These are phyloP conservation scores for Corythornis cristatus DNA, from an alignment of 2,113 vertebrate genomes.

Conservation along the genomic window DNA sequence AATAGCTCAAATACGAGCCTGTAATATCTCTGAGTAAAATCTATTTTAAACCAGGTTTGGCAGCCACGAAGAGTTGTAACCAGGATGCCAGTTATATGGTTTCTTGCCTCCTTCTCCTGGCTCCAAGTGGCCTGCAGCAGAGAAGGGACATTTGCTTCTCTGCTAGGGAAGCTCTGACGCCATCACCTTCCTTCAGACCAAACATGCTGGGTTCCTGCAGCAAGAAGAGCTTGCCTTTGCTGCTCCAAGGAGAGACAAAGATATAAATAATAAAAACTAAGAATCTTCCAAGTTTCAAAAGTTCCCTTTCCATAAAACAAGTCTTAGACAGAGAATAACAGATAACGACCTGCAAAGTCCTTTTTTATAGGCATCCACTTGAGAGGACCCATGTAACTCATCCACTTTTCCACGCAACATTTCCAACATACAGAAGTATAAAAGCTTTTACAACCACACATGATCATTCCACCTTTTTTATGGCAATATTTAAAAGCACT, in stretches of 20 bases:
- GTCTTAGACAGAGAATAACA: not conserved
- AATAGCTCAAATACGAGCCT: slow-evolving; percentile 22
- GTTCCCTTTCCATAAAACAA: not conserved
- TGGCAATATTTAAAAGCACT: not conserved
- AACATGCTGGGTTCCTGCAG: not conserved
- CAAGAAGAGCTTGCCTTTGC: not conserved
- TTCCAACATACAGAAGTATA: not conserved
- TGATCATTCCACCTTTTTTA: not conserved
- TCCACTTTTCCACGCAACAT: not conserved
- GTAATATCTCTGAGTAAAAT: not conserved
- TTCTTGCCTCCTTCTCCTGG: not conserved
- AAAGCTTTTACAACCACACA: not conserved
- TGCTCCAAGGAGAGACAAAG: not conserved
- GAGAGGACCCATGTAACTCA: not conserved
- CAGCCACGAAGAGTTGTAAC: not conserved
- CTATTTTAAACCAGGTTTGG: slow-evolving; percentile 47
- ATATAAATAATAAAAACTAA: not conserved
- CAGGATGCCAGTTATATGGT: not conserved
- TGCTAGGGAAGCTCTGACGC: not conserved
- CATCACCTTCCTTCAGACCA: not conserved
- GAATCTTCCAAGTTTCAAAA: not conserved
- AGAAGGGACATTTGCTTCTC: not conserved
- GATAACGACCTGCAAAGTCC: not conserved
- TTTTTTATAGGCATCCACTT: not conserved
- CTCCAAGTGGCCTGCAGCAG: not conserved